phyloP scores from a whole-genome alignment of 2,888 invertebrate species.

The Pocota personata region DNA sequence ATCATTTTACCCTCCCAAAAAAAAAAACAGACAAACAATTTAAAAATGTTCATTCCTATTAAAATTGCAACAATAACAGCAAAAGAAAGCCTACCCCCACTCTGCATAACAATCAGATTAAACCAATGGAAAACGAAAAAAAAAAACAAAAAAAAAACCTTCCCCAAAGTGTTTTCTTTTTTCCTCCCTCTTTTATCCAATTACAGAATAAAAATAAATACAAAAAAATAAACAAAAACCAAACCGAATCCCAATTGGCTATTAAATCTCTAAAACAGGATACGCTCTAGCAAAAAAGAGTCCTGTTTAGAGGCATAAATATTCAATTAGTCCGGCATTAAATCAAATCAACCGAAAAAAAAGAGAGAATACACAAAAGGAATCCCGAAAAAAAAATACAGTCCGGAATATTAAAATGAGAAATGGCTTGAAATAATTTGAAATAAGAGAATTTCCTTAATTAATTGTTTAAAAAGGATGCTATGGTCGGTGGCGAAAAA shows the following conservation, averaged over 20 bases:
- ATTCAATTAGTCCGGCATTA: conserved; percentile 55
- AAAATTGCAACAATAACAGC: conserved; percentile 4
- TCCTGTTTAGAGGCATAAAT: conserved; percentile 47
- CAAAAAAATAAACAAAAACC: background rate
- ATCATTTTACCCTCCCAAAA: background rate
- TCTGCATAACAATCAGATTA: background rate
- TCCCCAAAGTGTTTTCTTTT: background rate
- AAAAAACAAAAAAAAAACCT: no score
- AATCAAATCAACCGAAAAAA: conserved; percentile 50
- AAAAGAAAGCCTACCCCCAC: background rate
- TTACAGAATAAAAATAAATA: conserved; percentile 39
- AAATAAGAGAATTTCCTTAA: conserved; percentile 4
- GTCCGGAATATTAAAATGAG: conserved; percentile 30
- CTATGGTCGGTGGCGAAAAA: background rate
- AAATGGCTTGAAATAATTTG: conserved; percentile 3
- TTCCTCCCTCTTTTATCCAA: conserved; percentile 7
- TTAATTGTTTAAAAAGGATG: conserved; percentile 26
- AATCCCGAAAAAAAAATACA: background rate
- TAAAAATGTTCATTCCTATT: background rate
- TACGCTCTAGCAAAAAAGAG: background rate
- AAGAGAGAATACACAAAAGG: conserved; percentile 10
- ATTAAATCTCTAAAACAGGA: conserved; percentile 35
- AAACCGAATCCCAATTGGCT: conserved; percentile 40
- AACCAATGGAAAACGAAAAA: conserved; percentile 7
- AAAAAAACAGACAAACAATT: conserved; percentile 3